These are phyloP conservation scores for Patiria miniata DNA, from an alignment of 35 echinoderm and acorn worm species.

Conservation along the genomic window DNA sequence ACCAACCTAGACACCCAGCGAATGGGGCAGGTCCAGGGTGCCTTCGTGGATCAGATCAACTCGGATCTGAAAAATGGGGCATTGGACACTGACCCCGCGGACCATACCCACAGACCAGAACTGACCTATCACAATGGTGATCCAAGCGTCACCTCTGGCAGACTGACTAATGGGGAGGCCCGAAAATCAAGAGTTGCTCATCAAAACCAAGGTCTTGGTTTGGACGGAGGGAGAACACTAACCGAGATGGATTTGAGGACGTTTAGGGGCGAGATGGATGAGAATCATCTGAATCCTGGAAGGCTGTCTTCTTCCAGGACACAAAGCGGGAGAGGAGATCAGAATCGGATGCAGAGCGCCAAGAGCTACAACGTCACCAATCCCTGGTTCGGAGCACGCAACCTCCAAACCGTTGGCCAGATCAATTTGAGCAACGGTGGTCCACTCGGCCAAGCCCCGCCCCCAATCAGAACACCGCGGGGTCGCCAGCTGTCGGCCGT, in stretches of 20 bases:
- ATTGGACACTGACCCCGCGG: not conserved
- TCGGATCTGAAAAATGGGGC: not conserved
- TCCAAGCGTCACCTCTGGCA: not conserved
- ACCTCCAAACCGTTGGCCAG: not conserved
- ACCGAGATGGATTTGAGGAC: not conserved
- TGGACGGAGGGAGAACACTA: not conserved
- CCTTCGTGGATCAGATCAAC: not conserved
- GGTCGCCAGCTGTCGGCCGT: conserved; percentile 2
- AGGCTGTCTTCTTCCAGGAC: not conserved
- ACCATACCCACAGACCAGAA: not conserved
- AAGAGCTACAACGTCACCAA: not conserved
- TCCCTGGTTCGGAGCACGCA: not conserved
- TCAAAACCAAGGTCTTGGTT: not conserved
- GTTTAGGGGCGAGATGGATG: not conserved
- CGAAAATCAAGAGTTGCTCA: not conserved
- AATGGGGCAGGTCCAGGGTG: conserved; percentile 9
- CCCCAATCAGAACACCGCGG: conserved; percentile 6
- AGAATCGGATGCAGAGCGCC: conserved; percentile 10
- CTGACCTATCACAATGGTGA: not conserved
- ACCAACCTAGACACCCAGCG: not conserved
- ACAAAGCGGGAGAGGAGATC: not conserved
- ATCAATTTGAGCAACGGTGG: not conserved
- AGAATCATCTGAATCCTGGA: too few species aligned
- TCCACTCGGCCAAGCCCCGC: not conserved
- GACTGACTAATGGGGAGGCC: not conserved